Evolutionary conservation across 53 echinoderm and acorn worm species (phyloP).

Genomic region (Apostichopus leukothele): DNA sequence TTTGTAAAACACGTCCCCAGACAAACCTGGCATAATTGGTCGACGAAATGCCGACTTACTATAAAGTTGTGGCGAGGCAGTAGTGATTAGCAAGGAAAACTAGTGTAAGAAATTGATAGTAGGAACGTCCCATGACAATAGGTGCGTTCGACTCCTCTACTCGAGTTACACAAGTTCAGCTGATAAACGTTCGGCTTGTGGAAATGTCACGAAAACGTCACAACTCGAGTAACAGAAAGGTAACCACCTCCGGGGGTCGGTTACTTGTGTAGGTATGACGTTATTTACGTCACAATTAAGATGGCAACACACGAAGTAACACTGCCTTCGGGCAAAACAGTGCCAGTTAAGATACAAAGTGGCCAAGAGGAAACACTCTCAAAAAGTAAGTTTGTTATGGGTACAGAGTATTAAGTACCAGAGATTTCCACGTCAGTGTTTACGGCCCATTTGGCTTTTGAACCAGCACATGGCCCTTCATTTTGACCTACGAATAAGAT

Average conservation of each 20-base stretch:
- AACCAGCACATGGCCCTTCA: too few relatives aligned
- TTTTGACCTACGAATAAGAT: too few relatives aligned
- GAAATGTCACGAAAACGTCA: constrained; percentile 24
- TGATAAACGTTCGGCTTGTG: constrained; percentile 5
- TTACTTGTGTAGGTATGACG: constrained; percentile 33
- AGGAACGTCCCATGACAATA: too few relatives aligned
- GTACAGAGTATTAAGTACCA: too few relatives aligned
- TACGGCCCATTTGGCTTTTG: too few relatives aligned
- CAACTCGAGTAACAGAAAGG: constrained; percentile 20
- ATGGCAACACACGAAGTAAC: constrained; percentile 23
- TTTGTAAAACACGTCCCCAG: too few relatives aligned
- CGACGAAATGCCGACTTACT: too few relatives aligned
- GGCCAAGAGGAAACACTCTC: not conserved
- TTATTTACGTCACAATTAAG: not conserved
- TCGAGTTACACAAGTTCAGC: not conserved
- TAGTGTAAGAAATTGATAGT: too few relatives aligned
- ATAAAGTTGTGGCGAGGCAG: too few relatives aligned
- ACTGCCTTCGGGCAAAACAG: not conserved
- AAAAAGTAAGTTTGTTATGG: not conserved
- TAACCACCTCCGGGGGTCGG: not conserved
- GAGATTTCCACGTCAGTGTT: too few relatives aligned
- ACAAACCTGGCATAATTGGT: too few relatives aligned
- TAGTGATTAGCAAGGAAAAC: too few relatives aligned
- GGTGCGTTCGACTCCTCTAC: constrained; percentile 23
- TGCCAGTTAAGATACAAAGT: not conserved